Conservation (phyloP, 2,888 invertebrate species). For the Eristalinus aeneus region DNA sequence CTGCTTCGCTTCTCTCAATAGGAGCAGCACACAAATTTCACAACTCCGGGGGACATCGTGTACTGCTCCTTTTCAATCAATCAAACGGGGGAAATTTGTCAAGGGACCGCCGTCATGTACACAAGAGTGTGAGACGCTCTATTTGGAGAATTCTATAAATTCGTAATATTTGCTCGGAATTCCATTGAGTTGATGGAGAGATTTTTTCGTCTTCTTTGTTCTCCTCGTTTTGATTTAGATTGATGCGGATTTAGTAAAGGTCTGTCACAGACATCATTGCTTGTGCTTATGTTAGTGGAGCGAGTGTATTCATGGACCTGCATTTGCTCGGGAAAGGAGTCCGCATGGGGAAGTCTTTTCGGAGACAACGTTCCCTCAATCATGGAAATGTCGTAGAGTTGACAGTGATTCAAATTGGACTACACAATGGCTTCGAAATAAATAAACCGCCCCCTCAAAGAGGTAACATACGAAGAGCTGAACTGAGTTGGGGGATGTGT, state of each 20-base stretch:
- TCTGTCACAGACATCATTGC: neutral
- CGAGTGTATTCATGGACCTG: neutral
- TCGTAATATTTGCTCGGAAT: constrained; percentile 33
- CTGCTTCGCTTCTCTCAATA: constrained; percentile 29
- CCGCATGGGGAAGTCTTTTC: neutral
- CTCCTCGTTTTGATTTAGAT: constrained; percentile 13
- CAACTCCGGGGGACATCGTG: constrained; percentile 30
- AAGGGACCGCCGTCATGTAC: constrained; percentile 30
- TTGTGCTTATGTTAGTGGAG: neutral
- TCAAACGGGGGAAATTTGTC: constrained; percentile 61
- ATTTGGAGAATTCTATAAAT: constrained; percentile 39
- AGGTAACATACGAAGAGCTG: neutral
- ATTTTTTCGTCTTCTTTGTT: constrained; percentile 1
- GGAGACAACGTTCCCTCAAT: neutral
- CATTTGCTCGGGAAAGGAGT: neutral
- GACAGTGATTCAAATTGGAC: neutral
- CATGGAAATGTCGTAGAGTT: neutral
- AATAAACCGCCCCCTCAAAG: neutral
- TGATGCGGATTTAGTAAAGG: constrained; percentile 15
- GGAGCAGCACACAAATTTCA: constrained; percentile 19
- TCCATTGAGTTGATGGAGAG: constrained; percentile 7
- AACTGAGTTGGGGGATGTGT: too few relatives aligned
- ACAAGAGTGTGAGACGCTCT: constrained; percentile 2
- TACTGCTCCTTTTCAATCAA: constrained; percentile 64
- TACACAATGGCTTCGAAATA: neutral